Base-by-base conservation (phyloP, 2,113 vertebrate genomes). In the Apteryx mantelli region DNA sequence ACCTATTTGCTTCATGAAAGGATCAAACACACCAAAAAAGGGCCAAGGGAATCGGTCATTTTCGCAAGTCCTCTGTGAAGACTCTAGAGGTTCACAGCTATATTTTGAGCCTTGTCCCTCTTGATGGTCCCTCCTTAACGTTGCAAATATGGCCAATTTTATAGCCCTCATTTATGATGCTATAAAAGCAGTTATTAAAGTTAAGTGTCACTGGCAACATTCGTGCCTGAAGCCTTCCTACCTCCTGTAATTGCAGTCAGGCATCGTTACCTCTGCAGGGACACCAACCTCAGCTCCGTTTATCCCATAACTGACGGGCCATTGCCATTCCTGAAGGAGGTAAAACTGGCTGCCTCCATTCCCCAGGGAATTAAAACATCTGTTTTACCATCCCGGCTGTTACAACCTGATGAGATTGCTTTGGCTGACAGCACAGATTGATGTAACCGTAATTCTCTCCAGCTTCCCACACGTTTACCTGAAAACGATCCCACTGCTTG, bases 171-270 rank as follows among this genome's bases (percentile, higher is more conserved):
- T 2, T 30, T 20, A 32, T 1, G 7, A 46, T 10, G 20, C 46
- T 42, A 34, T 26, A 66, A 55, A 78, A 78, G 18, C 38, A 19
- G 16, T n/a, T 42, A n/a, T 11, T 56, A 2, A 63, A 44, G 68
- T 28, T n/a, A 36, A 26, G 64, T 2, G 15, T 28, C 26, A 26
- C 28, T 8, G 19, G 26, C 8, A 71, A 26, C 0, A 2, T 22
- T 58, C 55, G 16, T 0, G 7, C 21, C 32, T 20, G 28, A 36
- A 82, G 56, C 36, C 4, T 11, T 32, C 11, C 22, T 26, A 32
- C 14, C 14, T 55, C n/a, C 46, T 12, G 28, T 36, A 73, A 36
- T 44, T 9, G 60, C 69, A 56, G 75, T 61, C 9, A 2, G 74
- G 44, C 52, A 83, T 50, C 6, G 17, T 40, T 42, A 34, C 36